Evolutionary conservation across 2,888 invertebrate species (phyloP), one percentile per base, ranked within the genome.

Genomic region (Polyommatus iphigenia): DNA sequence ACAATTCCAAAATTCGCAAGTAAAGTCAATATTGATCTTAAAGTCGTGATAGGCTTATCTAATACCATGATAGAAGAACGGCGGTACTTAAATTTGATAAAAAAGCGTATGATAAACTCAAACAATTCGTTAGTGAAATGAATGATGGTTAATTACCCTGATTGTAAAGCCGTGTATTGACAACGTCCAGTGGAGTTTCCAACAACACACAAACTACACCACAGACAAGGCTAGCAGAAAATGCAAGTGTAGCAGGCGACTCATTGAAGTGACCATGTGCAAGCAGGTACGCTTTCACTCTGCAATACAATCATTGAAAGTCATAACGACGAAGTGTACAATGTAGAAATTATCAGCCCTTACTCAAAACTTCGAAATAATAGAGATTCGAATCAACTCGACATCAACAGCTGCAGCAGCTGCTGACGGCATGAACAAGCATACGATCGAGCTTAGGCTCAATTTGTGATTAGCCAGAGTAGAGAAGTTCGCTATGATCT

Each of bases 131-230:
- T 32, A 67, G 67, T 32, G 3, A 67, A 18, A 67, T 41, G 72
- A 72, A 72, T 72, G 67, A 71, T 50, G 36, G 50, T 67, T 67
- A 59, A 76, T 91, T 94, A 96, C 97, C 97, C 96, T 98, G 98
- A 89, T 98, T 98, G 87, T 97, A 98, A 82, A 98, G 95, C 81
- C 98, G 94, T 0, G 98, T 98, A 80, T 97, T 96, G 79, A 98
- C 95, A 10, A 98, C 96, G 90, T 98, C 98, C 87, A 98, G 96
- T 0, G 98, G 98, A 1, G 97, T 97, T 96, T 98, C 98, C 81
- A 96, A 94, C 71, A 96, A 84, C 18, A 96, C 96, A 80, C 97
- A 96, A 46, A 96, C 95, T 79, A 97, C 91, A 54, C 98, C 98
- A 83, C 97, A 96, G 8, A 96, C 91, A 87, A 97, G 94, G 85